phyloP scores from a whole-genome alignment of 2,888 invertebrate species.

The Ellobium chinense region DNA sequence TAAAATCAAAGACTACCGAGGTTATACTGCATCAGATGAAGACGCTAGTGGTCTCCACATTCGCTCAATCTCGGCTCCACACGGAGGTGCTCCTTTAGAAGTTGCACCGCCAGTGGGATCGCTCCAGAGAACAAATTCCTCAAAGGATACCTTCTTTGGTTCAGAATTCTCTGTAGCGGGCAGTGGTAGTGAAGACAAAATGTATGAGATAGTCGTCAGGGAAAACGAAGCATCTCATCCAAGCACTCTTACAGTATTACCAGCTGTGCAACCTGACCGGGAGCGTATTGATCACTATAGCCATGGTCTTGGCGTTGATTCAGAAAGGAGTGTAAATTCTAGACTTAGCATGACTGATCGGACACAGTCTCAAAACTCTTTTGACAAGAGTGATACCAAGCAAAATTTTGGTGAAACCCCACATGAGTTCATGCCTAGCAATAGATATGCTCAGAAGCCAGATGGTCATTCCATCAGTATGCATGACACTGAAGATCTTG shows the following conservation, averaged over 20 bases:
- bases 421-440: background rate
- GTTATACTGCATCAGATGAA: conserved; percentile 47
- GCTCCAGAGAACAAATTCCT: conserved; percentile 59
- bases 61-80: conserved; percentile 69
- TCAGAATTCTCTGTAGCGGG: background rate
- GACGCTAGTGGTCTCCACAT: conserved; percentile 63
- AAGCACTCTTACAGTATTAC: background rate
- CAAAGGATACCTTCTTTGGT: conserved; percentile 64
- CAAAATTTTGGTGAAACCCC: background rate
- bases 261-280: background rate
- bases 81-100: conserved; percentile 30
- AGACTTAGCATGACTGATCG: no score
- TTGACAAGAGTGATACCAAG: background rate
- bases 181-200: background rate
- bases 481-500: background rate
- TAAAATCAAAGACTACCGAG: conserved; percentile 45
- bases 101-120: background rate
- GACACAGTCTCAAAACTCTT: no score
- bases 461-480: background rate
- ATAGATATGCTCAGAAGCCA: background rate
- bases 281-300: background rate
- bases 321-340: background rate
- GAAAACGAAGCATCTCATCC: background rate
- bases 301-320: background rate
- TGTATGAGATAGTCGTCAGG: background rate